A percentile compares a stretch with the other conserved stretches of the same genome.
These are phyloP conservation scores for Lucinisca nassula DNA, from an alignment of 2,888 invertebrate genomes.

Conservation along the genomic window DNA sequence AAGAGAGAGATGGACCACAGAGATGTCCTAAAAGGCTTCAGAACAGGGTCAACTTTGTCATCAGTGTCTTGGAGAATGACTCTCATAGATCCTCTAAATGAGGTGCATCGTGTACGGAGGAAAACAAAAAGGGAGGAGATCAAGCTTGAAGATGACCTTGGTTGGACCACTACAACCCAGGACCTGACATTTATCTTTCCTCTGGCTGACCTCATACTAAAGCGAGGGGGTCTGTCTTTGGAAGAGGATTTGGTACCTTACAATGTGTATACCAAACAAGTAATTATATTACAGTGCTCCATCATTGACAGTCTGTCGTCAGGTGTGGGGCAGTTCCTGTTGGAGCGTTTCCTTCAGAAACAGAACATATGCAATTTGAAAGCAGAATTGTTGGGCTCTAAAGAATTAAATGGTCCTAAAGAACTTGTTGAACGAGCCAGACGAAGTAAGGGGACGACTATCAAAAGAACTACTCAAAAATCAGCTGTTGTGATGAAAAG, in stretches of 20 bases:
- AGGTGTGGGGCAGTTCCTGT: conserved; percentile 24
- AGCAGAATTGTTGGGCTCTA: not conserved
- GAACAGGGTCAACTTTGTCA: conserved; percentile 32
- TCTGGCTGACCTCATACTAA: not conserved
- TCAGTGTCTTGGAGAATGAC: conserved; percentile 45
- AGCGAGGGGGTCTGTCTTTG: conserved; percentile 19
- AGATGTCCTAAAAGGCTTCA: conserved; percentile 43
- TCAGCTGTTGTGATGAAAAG: not conserved
- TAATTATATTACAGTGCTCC: conserved; percentile 10
- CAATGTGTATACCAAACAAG: conserved; percentile 37
- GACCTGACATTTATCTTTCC: not conserved
- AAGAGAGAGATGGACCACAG: conserved; percentile 40
- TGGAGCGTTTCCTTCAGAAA: conserved; percentile 9
- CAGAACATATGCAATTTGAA: not conserved
- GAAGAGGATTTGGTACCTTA: not conserved
- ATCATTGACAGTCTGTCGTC: conserved; percentile 30
- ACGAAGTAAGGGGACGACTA: conserved; percentile 7
- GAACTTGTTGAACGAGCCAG: not conserved
- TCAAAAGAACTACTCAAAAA: not conserved
- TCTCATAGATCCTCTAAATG: conserved; percentile 32
- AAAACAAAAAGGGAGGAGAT: not conserved
- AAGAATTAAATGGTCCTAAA: not conserved
- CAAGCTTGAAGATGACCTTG: not conserved
- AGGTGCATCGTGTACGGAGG: not conserved
- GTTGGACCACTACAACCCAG: not conserved